These are phyloP conservation scores for Palaemon carinicauda DNA, from an alignment of 1,140 invertebrate genomes.

Conservation along the genomic window DNA sequence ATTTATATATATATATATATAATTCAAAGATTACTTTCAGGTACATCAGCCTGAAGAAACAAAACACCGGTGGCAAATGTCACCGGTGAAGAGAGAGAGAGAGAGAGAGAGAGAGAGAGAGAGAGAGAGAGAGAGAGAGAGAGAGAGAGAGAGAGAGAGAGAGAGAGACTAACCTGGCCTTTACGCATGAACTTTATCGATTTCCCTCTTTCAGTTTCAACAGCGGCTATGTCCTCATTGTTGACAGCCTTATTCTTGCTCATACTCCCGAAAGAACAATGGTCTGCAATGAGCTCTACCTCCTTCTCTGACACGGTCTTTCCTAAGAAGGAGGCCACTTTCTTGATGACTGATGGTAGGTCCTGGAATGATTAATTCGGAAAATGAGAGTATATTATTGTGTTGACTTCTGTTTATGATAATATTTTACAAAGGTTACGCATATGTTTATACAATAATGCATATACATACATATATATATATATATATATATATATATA, in stretches of 20 bases:
- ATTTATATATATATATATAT: too few relatives aligned
- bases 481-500: too few relatives aligned
- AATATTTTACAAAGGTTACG: too few relatives aligned
- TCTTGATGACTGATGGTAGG: conserved; percentile 51
- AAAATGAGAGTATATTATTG: too few relatives aligned
- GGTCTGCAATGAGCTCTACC: conserved; percentile 62
- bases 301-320: conserved; percentile 61
- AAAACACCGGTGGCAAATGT: too few relatives aligned
- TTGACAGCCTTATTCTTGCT: conserved; percentile 77
- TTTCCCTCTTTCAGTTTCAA: conserved; percentile 60
- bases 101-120: too few relatives aligned
- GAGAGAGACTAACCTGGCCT: conserved; percentile 54
- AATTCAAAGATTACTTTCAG: too few relatives aligned
- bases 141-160: background rate
- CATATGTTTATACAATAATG: too few relatives aligned
- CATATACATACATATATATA: too few relatives aligned
- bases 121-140: background rate
- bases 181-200: conserved; percentile 59
- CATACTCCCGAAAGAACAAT: conserved; percentile 71
- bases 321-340: conserved; percentile 60
- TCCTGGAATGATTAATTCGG: conserved; percentile 15
- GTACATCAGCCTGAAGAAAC: too few relatives aligned
- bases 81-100: too few relatives aligned
- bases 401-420: too few relatives aligned
- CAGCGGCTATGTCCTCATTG: conserved; percentile 65